Conservation (phyloP, 2,113 vertebrate species). For the Orcinus orca region DNA sequence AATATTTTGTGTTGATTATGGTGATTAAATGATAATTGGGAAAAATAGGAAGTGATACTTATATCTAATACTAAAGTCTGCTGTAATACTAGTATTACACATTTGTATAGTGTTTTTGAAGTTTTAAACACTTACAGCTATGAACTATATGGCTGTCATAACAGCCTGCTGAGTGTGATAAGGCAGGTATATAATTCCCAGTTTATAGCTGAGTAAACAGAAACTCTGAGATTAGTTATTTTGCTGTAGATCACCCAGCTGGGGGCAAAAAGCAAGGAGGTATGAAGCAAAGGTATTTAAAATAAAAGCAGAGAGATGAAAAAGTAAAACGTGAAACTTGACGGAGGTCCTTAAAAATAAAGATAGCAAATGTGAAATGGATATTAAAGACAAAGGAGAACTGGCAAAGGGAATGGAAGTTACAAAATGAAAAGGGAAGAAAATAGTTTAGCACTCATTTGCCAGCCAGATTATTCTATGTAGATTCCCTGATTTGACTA, state of each 20-base stretch:
- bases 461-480: not conserved
- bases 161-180: not conserved
- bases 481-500: not conserved
- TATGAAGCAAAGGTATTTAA: not conserved
- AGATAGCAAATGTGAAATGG: not conserved
- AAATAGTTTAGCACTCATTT: not conserved
- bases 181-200: not conserved
- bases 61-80: not conserved
- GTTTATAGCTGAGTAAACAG: slow-evolving; percentile 9
- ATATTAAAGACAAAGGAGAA: not conserved
- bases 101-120: not conserved
- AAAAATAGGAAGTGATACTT: not conserved
- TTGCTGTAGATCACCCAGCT: not conserved
- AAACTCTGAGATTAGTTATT: slow-evolving; percentile 8
- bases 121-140: not conserved
- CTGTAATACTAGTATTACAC: not conserved
- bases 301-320: not conserved
- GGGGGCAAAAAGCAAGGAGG: not conserved
- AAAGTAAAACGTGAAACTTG: not conserved
- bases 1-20: not conserved
- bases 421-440: not conserved
- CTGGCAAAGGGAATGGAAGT: not conserved
- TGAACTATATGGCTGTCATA: not conserved
- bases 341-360: not conserved
- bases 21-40: not conserved